Conservation (phyloP, 35 echinoderm and acorn worm species). For the Nesometra sesokonis region DNA sequence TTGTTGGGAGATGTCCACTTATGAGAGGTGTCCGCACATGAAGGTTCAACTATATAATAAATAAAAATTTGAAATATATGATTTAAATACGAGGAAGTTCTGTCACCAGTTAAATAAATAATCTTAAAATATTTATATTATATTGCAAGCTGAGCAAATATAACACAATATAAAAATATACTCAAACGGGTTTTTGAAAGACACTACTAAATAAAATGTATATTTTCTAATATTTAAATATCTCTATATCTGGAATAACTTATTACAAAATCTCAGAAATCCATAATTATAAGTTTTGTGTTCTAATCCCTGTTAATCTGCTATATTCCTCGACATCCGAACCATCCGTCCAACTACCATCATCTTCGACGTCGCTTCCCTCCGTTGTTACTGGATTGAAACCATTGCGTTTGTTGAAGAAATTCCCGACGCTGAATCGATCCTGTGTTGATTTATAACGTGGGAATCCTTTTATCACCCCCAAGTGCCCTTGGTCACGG, state of each 20-base stretch:
- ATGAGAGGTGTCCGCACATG: too few relatives aligned
- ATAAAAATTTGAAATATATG: too few relatives aligned
- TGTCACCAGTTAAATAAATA: too few relatives aligned
- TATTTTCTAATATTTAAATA: background rate
- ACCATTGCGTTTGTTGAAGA: conserved; percentile 80
- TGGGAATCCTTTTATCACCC: background rate
- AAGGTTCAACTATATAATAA: too few relatives aligned
- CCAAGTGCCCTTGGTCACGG: conserved; percentile 58
- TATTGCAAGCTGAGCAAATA: too few relatives aligned
- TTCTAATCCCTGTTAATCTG: conserved; percentile 58
- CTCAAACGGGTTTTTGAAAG: background rate
- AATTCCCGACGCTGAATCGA: conserved; percentile 74
- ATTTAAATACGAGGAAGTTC: too few relatives aligned
- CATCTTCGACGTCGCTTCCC: conserved; percentile 67
- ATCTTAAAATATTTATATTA: too few relatives aligned
- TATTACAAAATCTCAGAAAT: background rate
- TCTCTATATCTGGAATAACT: background rate
- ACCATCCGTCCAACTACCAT: conserved; percentile 70
- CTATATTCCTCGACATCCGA: conserved; percentile 95
- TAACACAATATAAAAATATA: background rate
- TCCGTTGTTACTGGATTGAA: conserved; percentile 91
- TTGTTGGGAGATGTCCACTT: too few relatives aligned
- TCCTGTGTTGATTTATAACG: conserved; percentile 27
- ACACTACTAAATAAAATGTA: background rate
- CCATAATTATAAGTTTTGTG: conserved; percentile 69